A percentile compares a stretch with the other conserved stretches of the same genome.
Evolutionary conservation across 2,797 vertebrate genomes (phyloP).

Genomic region (Carcharodon carcharias): DNA sequence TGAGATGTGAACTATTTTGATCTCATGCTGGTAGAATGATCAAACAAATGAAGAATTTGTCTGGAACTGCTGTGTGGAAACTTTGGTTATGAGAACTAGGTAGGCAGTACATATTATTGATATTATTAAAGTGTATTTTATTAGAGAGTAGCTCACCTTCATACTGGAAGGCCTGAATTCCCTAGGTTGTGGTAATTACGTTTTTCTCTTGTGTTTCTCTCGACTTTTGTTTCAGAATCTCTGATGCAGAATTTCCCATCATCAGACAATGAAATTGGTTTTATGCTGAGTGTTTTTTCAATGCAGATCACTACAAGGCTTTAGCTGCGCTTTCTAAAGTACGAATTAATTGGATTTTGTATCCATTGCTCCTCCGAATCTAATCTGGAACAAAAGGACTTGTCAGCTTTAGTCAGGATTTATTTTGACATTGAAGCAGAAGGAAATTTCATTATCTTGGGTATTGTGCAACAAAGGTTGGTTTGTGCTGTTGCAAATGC

Average conservation of each 20-base stretch:
- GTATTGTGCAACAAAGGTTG: neutral
- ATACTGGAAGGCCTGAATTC: neutral
- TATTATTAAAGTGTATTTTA: constrained; percentile 10
- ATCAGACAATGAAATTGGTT: constrained; percentile 9
- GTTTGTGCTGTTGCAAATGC: neutral
- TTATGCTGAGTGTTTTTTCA: constrained; percentile 13
- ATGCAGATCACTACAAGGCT: constrained; percentile 20
- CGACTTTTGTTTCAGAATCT: constrained; percentile 28
- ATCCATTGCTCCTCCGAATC: neutral
- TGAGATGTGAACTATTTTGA: neutral
- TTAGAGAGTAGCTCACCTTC: neutral
- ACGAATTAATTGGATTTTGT: constrained; percentile 35
- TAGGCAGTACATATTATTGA: constrained; percentile 6
- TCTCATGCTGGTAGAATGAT: neutral
- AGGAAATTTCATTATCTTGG: constrained; percentile 33
- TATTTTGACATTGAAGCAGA: constrained; percentile 26
- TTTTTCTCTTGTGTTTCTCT: constrained; percentile 5
- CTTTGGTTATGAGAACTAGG: neutral
- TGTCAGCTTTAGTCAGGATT: constrained; percentile 29
- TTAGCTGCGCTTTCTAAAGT: constrained; percentile 33
- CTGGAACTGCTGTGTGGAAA: neutral
- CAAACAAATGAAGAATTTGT: neutral
- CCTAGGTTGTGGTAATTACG: neutral
- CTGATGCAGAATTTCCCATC: constrained; percentile 32
- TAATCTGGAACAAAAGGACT: constrained; percentile 37